Conservation (phyloP, 2,888 invertebrate genomes). For the Fragum whitleyi region DNA sequence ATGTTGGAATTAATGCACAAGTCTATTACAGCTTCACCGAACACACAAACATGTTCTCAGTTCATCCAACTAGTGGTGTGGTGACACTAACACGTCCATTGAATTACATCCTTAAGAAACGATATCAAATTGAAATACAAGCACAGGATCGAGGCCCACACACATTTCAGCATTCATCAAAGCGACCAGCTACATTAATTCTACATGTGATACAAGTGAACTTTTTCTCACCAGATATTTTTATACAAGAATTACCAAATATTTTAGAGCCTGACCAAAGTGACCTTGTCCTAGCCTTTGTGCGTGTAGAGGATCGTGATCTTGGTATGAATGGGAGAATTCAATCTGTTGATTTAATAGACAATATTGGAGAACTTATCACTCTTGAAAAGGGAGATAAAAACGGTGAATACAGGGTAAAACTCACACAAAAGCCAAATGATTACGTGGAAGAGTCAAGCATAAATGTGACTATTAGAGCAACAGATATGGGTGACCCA, state of each 20-base stretch:
- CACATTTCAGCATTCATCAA: conserved; percentile 46
- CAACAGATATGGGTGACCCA: conserved; percentile 91
- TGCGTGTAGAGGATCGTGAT: conserved; percentile 93
- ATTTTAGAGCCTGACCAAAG: conserved; percentile 92
- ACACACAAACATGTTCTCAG: conserved; percentile 90
- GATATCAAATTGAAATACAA: conserved; percentile 91
- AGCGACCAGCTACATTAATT: conserved; percentile 88
- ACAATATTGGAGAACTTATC: conserved; percentile 95
- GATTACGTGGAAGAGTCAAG: conserved; percentile 88
- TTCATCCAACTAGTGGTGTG: conserved; percentile 96
- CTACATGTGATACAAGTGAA: conserved; percentile 92
- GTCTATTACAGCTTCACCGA: conserved; percentile 97
- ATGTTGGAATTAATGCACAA: conserved; percentile 97
- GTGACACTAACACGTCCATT: conserved; percentile 93
- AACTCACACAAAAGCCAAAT: conserved; percentile 92
- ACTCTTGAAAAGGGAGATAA: conserved; percentile 86
- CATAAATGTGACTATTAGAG: conserved; percentile 92
- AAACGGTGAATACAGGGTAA: conserved; percentile 88
- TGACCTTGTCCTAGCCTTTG: conserved; percentile 93
- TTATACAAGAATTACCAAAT: conserved; percentile 90
- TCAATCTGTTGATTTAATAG: conserved; percentile 88
- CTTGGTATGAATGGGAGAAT: conserved; percentile 94
- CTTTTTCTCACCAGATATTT: conserved; percentile 93
- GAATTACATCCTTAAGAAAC: conserved; percentile 89
- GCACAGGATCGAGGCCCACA: conserved; percentile 93